Base-by-base conservation (phyloP, 2,797 vertebrate genomes). In the Arrhamphus sclerolepis region DNA sequence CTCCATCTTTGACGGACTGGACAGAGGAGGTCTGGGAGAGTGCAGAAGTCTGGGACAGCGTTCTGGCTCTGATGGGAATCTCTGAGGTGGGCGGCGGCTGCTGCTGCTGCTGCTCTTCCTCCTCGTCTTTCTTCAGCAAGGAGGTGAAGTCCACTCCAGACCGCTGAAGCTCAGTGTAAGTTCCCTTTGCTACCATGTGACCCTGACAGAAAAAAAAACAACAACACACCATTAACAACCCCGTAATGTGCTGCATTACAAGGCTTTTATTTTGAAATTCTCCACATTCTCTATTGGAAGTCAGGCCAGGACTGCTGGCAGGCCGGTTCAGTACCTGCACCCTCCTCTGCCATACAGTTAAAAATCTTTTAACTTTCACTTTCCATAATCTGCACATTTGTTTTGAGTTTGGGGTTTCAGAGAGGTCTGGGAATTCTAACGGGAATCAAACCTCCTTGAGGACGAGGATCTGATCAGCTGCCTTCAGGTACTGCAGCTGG, bases 121-220 rank as follows among this genome's bases (percentile, higher is more conserved):
- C 96, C 18, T 96, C 96, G 0, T 93, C 91, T 62, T 91, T 92
- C 85, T 94, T 94, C 81, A 99, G 85, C 70, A 99, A 85, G 56
- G 95, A 95, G 52, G 95, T 93, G 87, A 99, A 98, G 87, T 99
- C 96, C 53, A 99, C 19, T 42, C 97, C 96, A 0, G 94, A 97
- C 64, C 74, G 91, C 81, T 93, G 92, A 72, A 98, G 94, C 66
- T 96, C 95, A 0, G 87, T 77, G 73, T 95, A 99, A 0, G 93
- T 95, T 66, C 96, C 97, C 67, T 91, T 93, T n/a, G 93, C 93
- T 62, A 97, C 92, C 92, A 95, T 93, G 78, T 93, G 87, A 63
- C 97, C 97, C 97, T 98, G 85, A 62, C 24, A 26, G 3, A 26
- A 26, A 26, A 26, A 26, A 26, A 26, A 26, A 26, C 24, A 26